phyloP scores from a whole-genome alignment of 2,797 vertebrate species.

The Scomberomorus guttatus region DNA sequence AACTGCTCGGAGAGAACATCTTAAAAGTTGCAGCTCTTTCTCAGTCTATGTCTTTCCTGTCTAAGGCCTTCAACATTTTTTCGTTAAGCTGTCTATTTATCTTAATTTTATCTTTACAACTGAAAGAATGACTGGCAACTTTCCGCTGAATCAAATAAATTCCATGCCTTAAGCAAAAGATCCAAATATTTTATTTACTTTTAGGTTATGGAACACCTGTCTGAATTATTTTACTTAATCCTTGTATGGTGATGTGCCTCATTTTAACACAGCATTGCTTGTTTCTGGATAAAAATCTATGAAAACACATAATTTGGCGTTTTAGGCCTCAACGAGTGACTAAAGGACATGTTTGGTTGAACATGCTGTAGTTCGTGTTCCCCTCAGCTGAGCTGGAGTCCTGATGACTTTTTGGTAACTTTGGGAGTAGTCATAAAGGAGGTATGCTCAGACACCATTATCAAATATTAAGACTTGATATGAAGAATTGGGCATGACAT shows the following conservation, averaged over 20 bases:
- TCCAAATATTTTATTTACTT: background rate
- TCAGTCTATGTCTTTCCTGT: conserved; percentile 3
- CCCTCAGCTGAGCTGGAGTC: background rate
- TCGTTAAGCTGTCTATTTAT: background rate
- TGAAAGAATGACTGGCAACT: background rate
- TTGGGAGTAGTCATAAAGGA: background rate
- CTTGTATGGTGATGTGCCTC: background rate
- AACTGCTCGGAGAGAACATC: background rate
- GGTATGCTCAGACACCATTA: background rate
- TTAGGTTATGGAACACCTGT: background rate
- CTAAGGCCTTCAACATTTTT: background rate
- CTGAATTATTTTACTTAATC: background rate
- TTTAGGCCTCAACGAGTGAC: background rate
- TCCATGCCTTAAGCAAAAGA: background rate
- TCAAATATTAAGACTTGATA: background rate
- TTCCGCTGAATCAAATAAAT: background rate
- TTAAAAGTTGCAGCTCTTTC: background rate
- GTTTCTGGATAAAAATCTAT: background rate
- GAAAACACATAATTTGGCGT: background rate
- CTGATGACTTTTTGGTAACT: background rate
- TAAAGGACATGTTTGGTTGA: background rate
- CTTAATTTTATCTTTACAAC: background rate
- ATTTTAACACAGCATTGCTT: background rate
- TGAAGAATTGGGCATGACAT: background rate
- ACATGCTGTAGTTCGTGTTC: background rate